Evolutionary conservation across 2,797 vertebrate genomes (phyloP), one percentile per base, ranked within the genome.

Genomic region (Tympanoctomys barrerae): DNA sequence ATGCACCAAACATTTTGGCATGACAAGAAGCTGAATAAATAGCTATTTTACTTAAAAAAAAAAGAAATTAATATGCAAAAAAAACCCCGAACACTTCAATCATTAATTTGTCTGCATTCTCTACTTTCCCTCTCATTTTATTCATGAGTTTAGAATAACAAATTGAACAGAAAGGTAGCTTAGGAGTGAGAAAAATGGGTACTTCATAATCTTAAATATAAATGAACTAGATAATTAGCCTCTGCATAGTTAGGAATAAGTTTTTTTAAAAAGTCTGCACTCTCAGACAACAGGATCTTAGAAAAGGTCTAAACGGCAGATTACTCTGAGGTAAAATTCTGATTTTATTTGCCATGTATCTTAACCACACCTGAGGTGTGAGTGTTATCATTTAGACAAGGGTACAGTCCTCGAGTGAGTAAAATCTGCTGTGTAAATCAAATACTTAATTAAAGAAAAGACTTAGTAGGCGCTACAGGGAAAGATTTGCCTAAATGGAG

Each of bases 371-470:
- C 62, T 62, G 46, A 94, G 85, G 28, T 87, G 36, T 78, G 89
- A 87, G 36, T 83, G 81, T 95, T 92, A 96, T 87, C 83, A 36
- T 89, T 97, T 95, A 91, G 81, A 95, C n/a, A 66, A n/a, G 75
- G 87, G 92, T 2, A 92, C 75, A 92, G 68, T 70, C 75, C 88
- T 97, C 92, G 84, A 96, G 87, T 64, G 71, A 94, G 89, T 73
- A 95, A 88, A 96, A 96, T 94, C 75, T 81, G 64, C 94, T 91
- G 46, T 49, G 52, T 92, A 95, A 95, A 97, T 96, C 95, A 84
- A 70, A 64, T 94, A 82, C 84, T 97, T 97, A 96, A 97, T 96
- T 96, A 95, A 96, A 95, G 61, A 95, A 87, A 96, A 96, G 87
- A 75, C 39, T 95, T 86, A 96, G 90, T 36, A 92, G 90, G n/a